phyloP scores from a whole-genome alignment of 2,113 vertebrate genomes.

The Siphamia tubifer region DNA sequence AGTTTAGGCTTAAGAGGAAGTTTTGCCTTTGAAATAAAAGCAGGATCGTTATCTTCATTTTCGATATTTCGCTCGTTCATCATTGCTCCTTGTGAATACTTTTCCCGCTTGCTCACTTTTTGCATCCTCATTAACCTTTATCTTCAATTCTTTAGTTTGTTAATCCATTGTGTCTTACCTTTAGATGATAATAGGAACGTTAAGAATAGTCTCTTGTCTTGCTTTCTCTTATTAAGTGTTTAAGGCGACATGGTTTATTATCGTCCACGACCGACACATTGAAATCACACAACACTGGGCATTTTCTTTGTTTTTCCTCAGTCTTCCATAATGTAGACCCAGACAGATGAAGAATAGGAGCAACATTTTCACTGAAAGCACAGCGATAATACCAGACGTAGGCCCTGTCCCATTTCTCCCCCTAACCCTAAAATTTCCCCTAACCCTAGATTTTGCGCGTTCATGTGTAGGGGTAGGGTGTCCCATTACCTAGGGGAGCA shows the following conservation, averaged over 20 bases:
- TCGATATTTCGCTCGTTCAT: constrained; percentile 50
- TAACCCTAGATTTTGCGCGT: too few relatives aligned
- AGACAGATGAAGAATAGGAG: constrained; percentile 39
- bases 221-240: not conserved
- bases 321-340: constrained; percentile 29
- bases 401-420: too few relatives aligned
- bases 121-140: constrained; percentile 50
- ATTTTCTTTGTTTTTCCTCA: constrained; percentile 15
- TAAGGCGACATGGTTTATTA: constrained; percentile 4
- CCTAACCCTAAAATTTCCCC: too few relatives aligned
- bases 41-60: constrained; percentile 56
- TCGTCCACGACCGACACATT: not conserved
- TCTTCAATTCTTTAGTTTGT: constrained; percentile 8
- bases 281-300: not conserved
- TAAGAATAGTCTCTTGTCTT: constrained; percentile 28
- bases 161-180: not conserved
- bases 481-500: too few relatives aligned
- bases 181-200: constrained; percentile 32
- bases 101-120: constrained; percentile 41
- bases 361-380: constrained; percentile 33
- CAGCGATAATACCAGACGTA: constrained; percentile 46
- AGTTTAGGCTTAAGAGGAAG: constrained; percentile 24
- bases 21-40: constrained; percentile 68
- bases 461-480: too few relatives aligned
- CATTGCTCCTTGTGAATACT: constrained; percentile 51